A percentile compares a stretch with the other conserved stretches of the same genome.
These are phyloP conservation scores for Ectemnius lituratus DNA, from an alignment of 2,888 invertebrate species.

Conservation along the genomic window DNA sequence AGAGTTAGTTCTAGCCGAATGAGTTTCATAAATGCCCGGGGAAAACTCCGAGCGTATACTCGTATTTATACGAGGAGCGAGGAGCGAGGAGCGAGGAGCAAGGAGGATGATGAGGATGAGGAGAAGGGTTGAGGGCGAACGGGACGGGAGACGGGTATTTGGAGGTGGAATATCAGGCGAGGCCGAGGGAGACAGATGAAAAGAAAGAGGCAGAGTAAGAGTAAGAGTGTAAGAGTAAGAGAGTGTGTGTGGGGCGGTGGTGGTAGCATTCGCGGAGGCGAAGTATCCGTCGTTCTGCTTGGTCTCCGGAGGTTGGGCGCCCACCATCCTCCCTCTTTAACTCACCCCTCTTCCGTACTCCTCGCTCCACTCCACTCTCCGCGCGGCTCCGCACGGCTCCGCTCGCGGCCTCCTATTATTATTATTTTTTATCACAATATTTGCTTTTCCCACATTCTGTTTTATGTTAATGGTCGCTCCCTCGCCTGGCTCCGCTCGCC, in stretches of 20 bases:
- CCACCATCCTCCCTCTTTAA: slow-evolving; percentile 33
- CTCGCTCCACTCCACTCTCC: slow-evolving; percentile 35
- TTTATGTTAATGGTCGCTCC: slow-evolving; percentile 72
- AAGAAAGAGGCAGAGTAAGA: slow-evolving; percentile 15
- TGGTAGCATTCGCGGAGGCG: slow-evolving; percentile 52
- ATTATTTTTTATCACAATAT: slow-evolving; percentile 66
- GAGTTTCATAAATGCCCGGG: slow-evolving; percentile 75
- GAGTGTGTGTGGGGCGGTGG: neutral
- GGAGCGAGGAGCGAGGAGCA: slow-evolving; percentile 23
- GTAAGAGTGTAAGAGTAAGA: slow-evolving; percentile 50
- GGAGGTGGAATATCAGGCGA: slow-evolving; percentile 1
- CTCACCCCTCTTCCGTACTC: slow-evolving; percentile 60
- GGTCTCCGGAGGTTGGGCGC: slow-evolving; percentile 61
- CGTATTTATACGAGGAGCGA: slow-evolving; percentile 65
- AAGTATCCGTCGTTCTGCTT: slow-evolving; percentile 61
- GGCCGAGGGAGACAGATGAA: slow-evolving; percentile 19
- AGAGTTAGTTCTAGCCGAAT: slow-evolving; percentile 76
- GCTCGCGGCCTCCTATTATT: slow-evolving; percentile 56
- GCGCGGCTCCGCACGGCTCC: slow-evolving; percentile 25
- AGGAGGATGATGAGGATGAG: slow-evolving; percentile 1
- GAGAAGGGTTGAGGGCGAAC: neutral
- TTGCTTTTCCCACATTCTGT: slow-evolving; percentile 67
- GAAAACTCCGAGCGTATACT: slow-evolving; percentile 66
- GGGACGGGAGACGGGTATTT: slow-evolving; percentile 23
- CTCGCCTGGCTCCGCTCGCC: slow-evolving; percentile 39